Conservation (phyloP, 1,140 invertebrate genomes). For the Drosophila mauritiana region DNA sequence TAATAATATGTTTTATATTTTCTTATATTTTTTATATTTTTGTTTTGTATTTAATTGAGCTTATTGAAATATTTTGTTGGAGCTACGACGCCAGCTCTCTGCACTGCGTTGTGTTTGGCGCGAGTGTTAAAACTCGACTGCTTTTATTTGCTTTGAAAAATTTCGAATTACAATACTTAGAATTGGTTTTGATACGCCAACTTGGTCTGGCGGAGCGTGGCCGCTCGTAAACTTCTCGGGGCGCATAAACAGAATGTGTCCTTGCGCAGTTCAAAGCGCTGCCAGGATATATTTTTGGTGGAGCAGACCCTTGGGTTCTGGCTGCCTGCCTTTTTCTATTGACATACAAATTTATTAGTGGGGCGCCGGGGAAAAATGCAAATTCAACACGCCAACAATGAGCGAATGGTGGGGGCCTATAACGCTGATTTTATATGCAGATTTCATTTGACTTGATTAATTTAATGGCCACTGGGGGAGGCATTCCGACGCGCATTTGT, state of each 20-base stretch:
- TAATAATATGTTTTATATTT: background rate
- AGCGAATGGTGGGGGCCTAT: background rate
- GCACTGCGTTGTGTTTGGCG: constrained; percentile 66
- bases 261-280: constrained; percentile 77
- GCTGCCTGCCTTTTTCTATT: constrained; percentile 57
- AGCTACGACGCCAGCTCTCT: constrained; percentile 34
- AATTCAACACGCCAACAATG: constrained; percentile 76
- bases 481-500: constrained; percentile 62
- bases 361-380: constrained; percentile 76
- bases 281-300: constrained; percentile 21
- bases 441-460: constrained; percentile 81
- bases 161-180: constrained; percentile 83
- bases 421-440: constrained; percentile 62
- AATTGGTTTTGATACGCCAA: constrained; percentile 72
- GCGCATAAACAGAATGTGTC: constrained; percentile 72
- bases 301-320: constrained; percentile 14
- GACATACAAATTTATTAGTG: constrained; percentile 81
- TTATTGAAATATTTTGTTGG: constrained; percentile 11
- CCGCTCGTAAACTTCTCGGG: constrained; percentile 62
- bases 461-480: constrained; percentile 61
- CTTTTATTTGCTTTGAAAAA: constrained; percentile 81
- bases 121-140: constrained; percentile 82
- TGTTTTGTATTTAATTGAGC: background rate
- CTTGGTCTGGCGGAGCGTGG: constrained; percentile 22
- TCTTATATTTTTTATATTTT: background rate